These are phyloP conservation scores for Alloscopus bannaensis DNA, from an alignment of 2,888 invertebrate genomes.

Conservation along the genomic window DNA sequence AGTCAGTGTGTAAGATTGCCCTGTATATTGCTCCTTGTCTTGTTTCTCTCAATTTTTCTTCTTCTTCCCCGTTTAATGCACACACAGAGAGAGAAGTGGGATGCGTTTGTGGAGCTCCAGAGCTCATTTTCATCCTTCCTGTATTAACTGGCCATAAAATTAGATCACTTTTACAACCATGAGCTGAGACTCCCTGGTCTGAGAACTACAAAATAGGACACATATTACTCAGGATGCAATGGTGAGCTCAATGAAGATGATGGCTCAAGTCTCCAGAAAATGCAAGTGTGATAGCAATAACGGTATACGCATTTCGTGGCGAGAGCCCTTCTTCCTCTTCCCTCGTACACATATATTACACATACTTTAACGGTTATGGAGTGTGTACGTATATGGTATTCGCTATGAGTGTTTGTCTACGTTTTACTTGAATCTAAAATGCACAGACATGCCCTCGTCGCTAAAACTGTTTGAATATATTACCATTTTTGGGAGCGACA, in stretches of 20 bases:
- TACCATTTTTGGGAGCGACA: constrained; percentile 23
- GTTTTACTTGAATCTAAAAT: constrained; percentile 39
- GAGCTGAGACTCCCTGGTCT: too few relatives aligned
- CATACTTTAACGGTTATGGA: too few relatives aligned
- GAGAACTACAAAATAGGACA: too few relatives aligned
- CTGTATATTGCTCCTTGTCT: constrained; percentile 46
- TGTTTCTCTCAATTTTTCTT: constrained; percentile 44
- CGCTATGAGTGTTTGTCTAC: neutral
- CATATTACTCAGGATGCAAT: neutral
- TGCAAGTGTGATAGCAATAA: constrained; percentile 27
- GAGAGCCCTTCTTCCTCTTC: too few relatives aligned
- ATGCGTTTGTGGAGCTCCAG: constrained; percentile 16
- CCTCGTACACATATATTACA: too few relatives aligned
- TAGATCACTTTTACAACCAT: constrained; percentile 70
- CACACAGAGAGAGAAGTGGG: neutral
- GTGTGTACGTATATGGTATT: neutral
- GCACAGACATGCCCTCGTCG: constrained; percentile 50
- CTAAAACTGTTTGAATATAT: constrained; percentile 44
- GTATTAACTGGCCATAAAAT: constrained; percentile 72
- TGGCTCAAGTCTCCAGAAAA: neutral
- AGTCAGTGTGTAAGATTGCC: constrained; percentile 31
- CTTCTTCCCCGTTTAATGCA: constrained; percentile 32
- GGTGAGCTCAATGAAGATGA: neutral
- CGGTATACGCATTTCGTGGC: constrained; percentile 53
- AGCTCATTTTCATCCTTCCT: constrained; percentile 68